phyloP scores from a whole-genome alignment of 2,797 vertebrate genomes.

The Orientallactaga sibirica region DNA sequence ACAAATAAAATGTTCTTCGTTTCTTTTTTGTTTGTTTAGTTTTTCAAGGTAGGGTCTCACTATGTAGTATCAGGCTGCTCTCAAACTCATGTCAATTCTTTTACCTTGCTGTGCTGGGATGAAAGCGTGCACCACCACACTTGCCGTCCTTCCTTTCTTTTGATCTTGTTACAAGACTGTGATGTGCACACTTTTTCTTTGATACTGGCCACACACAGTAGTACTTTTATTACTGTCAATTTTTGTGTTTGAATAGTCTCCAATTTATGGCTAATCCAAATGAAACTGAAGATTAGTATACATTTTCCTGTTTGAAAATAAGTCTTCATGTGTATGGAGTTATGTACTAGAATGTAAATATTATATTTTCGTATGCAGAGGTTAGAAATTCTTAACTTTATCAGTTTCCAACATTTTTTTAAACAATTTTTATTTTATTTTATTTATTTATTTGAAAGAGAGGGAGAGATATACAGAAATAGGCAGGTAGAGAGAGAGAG shows the following conservation, averaged over 20 bases:
- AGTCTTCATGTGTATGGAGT: slow-evolving; percentile 39
- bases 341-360: background rate
- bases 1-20: too few relatives aligned
- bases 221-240: background rate
- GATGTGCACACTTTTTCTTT: background rate
- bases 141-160: background rate
- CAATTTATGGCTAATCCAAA: background rate
- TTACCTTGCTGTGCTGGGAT: too few relatives aligned
- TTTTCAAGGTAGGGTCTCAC: too few relatives aligned
- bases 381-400: slow-evolving; percentile 53
- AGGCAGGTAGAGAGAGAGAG: too few relatives aligned
- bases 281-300: background rate
- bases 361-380: slow-evolving; percentile 51
- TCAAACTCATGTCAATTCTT: too few relatives aligned
- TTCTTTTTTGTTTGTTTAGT: too few relatives aligned
- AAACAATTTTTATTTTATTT: too few relatives aligned
- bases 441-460: too few relatives aligned
- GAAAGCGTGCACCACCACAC: background rate
- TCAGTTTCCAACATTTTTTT: slow-evolving; percentile 58
- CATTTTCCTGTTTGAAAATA: slow-evolving; percentile 18
- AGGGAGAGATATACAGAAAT: too few relatives aligned
- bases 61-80: too few relatives aligned
- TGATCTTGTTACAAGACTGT: background rate
- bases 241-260: background rate
- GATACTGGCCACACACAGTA: background rate